Base-by-base conservation (phyloP, 2,888 invertebrate species). In the Coleophora flavipennella region DNA sequence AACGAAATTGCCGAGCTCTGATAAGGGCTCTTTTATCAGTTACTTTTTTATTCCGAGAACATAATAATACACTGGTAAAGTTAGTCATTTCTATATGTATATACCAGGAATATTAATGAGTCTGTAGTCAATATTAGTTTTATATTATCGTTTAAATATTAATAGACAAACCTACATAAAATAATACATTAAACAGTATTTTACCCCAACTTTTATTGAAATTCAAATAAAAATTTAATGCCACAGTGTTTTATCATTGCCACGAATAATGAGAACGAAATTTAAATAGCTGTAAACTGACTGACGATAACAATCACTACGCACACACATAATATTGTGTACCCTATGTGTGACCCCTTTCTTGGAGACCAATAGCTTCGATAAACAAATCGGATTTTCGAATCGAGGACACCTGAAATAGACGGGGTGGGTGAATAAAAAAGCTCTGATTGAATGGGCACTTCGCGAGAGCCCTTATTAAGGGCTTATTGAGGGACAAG, bases 331-430 rank as follows among this genome's bases (percentile, higher is more conserved):
- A 68, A 64, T 67, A 57, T 53, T 53, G 35, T 77, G 78, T 78
- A 74, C 79, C 64, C 62, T 59, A 4, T 20, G 20, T 20, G 6
- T 20, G 20, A 20, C 20, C 51, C 58, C 69, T 68, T 72, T 68
- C 62, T 66, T 52, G 51, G 50, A 53, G 55, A 49, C 66, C 65
- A 73, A 68, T 66, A 64, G 68, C 63, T 64, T 67, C 69, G 72
- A 75, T 73, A 75, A 70, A 69, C 65, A 70, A 77, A 77, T 77
- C 65, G 56, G 67, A 76, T 76, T 75, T 67, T 66, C 59, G 57
- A 76, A 80, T 77, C 74, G 79, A 80, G 81, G 78, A 65, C 80
- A 78, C 72, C 71, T 76, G 72, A 76, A 72, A 62, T 62, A 63
- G 62, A n/a, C n/a, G n/a, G n/a, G n/a, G n/a, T n/a, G n/a, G 20